phyloP scores from a whole-genome alignment of 1,140 invertebrate genomes.

The Dreissena polymorpha region DNA sequence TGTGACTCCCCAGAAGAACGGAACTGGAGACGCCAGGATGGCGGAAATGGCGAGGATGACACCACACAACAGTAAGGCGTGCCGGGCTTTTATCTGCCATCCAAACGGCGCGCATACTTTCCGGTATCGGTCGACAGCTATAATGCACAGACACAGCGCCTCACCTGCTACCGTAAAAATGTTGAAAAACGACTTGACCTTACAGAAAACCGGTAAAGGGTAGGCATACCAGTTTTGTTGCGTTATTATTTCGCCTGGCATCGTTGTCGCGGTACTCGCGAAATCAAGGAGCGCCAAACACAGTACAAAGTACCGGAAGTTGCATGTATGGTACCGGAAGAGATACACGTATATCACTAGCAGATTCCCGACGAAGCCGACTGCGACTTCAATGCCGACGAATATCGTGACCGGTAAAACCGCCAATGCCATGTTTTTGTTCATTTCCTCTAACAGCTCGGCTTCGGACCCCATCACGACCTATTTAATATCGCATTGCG shows the following conservation, averaged over 20 bases:
- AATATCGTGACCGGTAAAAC: slow-evolving; percentile 54
- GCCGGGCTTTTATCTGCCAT: slow-evolving; percentile 50
- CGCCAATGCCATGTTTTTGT: slow-evolving; percentile 40
- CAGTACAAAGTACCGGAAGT: slow-evolving; percentile 61
- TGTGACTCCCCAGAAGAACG: slow-evolving; percentile 27
- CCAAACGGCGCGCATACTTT: slow-evolving; percentile 60
- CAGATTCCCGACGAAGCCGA: slow-evolving; percentile 59
- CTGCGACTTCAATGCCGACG: slow-evolving; percentile 49
- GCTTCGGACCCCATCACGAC: too few relatives aligned
- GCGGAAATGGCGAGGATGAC: slow-evolving; percentile 4
- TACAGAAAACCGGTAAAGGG: slow-evolving; percentile 55
- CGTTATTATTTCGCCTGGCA: slow-evolving; percentile 65
- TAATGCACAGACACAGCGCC: slow-evolving; percentile 56
- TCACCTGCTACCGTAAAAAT: slow-evolving; percentile 61
- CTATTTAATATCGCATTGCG: too few relatives aligned
- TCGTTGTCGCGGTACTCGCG: slow-evolving; percentile 58
- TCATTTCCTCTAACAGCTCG: slow-evolving; percentile 47
- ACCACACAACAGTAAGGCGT: neutral
- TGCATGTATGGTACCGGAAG: slow-evolving; percentile 51
- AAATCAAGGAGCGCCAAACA: slow-evolving; percentile 62
- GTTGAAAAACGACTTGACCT: slow-evolving; percentile 60
- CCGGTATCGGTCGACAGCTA: slow-evolving; percentile 63
- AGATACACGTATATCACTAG: slow-evolving; percentile 64
- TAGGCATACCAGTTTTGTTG: slow-evolving; percentile 65
- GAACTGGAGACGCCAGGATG: slow-evolving; percentile 16